phyloP scores from a whole-genome alignment of 2,888 invertebrate genomes.

The Hipparchia sbordonii region DNA sequence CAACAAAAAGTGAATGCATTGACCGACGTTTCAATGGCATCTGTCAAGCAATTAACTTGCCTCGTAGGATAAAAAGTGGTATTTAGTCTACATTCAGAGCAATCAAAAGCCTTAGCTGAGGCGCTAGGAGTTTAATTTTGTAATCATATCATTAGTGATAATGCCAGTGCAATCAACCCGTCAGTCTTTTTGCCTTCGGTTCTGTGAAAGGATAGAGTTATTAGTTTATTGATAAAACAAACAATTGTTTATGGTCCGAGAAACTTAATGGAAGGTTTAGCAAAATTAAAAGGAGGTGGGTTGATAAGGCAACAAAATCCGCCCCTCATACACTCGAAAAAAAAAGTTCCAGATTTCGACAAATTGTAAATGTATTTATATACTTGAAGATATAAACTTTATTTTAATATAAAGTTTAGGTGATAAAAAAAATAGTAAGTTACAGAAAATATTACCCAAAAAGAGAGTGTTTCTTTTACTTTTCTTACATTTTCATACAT shows the following conservation, averaged over 20 bases:
- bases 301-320: too few relatives aligned
- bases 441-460: too few relatives aligned
- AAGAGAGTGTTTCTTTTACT: too few relatives aligned
- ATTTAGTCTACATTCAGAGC: constrained; percentile 53
- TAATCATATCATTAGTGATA: constrained; percentile 17
- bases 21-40: constrained; percentile 31
- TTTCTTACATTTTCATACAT: too few relatives aligned
- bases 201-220: constrained; percentile 24
- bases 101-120: constrained; percentile 49
- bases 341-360: too few relatives aligned
- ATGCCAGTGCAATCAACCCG: constrained; percentile 17
- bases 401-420: too few relatives aligned
- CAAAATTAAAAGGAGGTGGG: too few relatives aligned
- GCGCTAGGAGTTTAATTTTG: constrained; percentile 27
- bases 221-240: not conserved
- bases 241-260: not conserved
- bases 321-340: too few relatives aligned
- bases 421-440: too few relatives aligned
- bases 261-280: not conserved
- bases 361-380: too few relatives aligned
- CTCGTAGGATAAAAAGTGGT: constrained; percentile 47
- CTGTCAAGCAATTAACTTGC: constrained; percentile 52
- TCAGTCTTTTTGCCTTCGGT: constrained; percentile 15
- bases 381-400: too few relatives aligned
- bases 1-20: constrained; percentile 27